phyloP scores from a whole-genome alignment of 2,113 vertebrate genomes.

The Dipodomys stephensi region DNA sequence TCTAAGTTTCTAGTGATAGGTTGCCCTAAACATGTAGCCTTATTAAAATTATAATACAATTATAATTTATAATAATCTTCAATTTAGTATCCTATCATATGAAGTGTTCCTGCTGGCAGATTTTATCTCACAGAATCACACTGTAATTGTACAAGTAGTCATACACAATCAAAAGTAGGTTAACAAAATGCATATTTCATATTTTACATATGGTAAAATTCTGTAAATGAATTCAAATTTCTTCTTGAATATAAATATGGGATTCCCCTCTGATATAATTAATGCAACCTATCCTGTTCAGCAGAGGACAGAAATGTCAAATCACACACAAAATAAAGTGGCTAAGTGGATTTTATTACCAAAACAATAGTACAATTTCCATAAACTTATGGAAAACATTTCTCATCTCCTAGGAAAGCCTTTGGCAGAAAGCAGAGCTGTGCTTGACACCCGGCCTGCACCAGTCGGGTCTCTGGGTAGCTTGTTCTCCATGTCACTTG shows the following conservation, averaged over 20 bases:
- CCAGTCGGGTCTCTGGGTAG: conserved; percentile 82
- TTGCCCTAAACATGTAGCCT: conserved; percentile 60
- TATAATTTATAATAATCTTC: conserved; percentile 77
- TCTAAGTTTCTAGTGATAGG: conserved; percentile 46
- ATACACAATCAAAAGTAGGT: conserved; percentile 81
- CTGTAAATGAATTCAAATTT: conserved; percentile 83
- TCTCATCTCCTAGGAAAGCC: conserved; percentile 85
- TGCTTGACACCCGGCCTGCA: conserved; percentile 83
- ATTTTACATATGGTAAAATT: conserved; percentile 83
- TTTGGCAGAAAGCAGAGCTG: conserved; percentile 84
- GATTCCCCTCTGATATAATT: conserved; percentile 85
- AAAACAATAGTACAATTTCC: conserved; percentile 86
- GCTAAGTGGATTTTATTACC: conserved; percentile 86
- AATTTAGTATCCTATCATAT: conserved; percentile 75
- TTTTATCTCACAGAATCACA: conserved; percentile 81
- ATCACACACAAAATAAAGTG: conserved; percentile 84
- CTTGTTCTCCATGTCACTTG: conserved; percentile 65
- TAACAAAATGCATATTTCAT: conserved; percentile 84
- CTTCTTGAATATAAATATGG: conserved; percentile 85
- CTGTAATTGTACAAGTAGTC: conserved; percentile 79
- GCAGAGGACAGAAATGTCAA: conserved; percentile 84
- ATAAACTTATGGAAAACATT: conserved; percentile 86
- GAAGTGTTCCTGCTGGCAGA: conserved; percentile 71
- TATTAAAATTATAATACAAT: conserved; percentile 72
- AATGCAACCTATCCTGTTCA: conserved; percentile 84